phyloP scores from a whole-genome alignment of 1,140 invertebrate species.

The Delia radicum region DNA sequence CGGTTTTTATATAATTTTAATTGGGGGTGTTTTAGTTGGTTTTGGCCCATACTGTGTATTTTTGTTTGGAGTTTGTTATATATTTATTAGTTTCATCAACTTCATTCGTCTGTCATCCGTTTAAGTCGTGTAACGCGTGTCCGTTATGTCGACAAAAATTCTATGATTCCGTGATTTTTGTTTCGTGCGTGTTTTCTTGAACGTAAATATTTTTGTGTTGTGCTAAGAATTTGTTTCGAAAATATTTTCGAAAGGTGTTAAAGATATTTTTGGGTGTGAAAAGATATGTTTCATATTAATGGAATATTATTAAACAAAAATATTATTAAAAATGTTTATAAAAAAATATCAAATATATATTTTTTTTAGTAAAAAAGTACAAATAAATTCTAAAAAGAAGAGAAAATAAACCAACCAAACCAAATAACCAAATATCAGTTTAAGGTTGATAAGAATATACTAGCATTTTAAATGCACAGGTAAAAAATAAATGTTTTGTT shows the following conservation, averaged over 20 bases:
- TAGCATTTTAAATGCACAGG: too few relatives aligned
- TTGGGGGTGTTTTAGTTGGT: conserved; percentile 9
- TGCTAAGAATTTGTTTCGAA: background rate
- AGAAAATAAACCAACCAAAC: too few relatives aligned
- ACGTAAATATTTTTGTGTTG: background rate
- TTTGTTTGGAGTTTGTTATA: conserved; percentile 14
- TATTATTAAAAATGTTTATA: too few relatives aligned
- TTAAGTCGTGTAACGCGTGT: conserved; percentile 9
- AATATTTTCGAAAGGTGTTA: background rate
- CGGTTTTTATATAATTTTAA: background rate
- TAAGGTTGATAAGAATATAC: too few relatives aligned
- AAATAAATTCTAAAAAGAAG: too few relatives aligned
- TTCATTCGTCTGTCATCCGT: conserved; percentile 19
- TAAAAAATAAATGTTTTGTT: too few relatives aligned
- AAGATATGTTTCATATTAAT: background rate
- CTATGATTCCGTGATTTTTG: background rate
- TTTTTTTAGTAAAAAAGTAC: too few relatives aligned
- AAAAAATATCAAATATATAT: too few relatives aligned
- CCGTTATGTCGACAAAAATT: background rate
- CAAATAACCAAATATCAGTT: too few relatives aligned
- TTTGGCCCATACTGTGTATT: background rate
- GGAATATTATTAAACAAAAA: too few relatives aligned
- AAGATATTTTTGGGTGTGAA: background rate
- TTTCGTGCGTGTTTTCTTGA: background rate
- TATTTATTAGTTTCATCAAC: background rate